phyloP scores from a whole-genome alignment of 2,113 vertebrate genomes.

The Harpagus bidentatus region DNA sequence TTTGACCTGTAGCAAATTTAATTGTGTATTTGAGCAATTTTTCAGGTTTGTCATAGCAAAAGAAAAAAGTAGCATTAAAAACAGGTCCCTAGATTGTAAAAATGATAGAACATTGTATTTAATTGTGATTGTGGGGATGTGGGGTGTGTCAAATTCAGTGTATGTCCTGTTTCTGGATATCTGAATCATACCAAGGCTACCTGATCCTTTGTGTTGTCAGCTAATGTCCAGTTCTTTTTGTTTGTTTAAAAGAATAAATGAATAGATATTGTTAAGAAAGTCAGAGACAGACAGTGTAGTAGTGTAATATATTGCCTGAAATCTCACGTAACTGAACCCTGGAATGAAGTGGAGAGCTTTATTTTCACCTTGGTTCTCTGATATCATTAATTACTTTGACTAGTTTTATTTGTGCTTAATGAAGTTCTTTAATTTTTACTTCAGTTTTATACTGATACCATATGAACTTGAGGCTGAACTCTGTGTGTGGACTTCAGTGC shows the following conservation, averaged over 20 bases:
- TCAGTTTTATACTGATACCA: not conserved
- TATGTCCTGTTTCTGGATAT: not conserved
- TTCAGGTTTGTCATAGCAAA: not conserved
- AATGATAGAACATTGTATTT: not conserved
- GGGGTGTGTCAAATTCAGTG: not conserved
- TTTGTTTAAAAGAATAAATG: not conserved
- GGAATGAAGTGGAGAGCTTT: not conserved
- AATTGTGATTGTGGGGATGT: not conserved
- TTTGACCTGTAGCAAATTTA: constrained; percentile 10
- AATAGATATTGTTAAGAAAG: not conserved
- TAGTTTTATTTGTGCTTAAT: not conserved
- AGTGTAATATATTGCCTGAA: not conserved
- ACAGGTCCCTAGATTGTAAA: not conserved
- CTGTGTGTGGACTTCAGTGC: not conserved
- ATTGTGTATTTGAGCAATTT: constrained; percentile 2
- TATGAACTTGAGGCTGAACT: not conserved
- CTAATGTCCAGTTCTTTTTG: not conserved
- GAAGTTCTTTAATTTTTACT: not conserved
- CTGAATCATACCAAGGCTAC: not conserved
- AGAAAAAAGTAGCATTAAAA: not conserved
- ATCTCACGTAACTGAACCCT: not conserved
- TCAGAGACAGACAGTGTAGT: not conserved
- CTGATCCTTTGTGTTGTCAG: not conserved
- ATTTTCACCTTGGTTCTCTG: not conserved
- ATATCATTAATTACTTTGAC: not conserved